Conservation (phyloP, 2,888 invertebrate genomes). For the Cheilosia vernalis region DNA sequence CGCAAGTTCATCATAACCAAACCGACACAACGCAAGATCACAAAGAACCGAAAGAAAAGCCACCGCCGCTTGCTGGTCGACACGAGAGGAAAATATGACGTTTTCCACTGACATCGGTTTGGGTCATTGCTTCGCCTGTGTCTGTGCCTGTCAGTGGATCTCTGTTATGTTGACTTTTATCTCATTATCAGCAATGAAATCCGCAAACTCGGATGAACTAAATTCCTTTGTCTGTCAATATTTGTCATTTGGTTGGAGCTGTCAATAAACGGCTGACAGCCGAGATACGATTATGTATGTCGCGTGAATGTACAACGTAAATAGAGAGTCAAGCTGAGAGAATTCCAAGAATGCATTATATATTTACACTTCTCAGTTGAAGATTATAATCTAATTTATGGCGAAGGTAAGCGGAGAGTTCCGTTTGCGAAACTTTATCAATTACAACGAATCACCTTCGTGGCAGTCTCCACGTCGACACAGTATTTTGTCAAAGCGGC, state of each 20-base stretch:
- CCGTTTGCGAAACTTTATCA: constrained; percentile 46
- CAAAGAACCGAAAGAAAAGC: constrained; percentile 51
- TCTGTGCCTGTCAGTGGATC: constrained; percentile 18
- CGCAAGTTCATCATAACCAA: constrained; percentile 59
- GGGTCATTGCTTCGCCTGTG: constrained; percentile 47
- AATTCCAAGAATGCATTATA: constrained; percentile 60
- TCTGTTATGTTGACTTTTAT: constrained; percentile 36
- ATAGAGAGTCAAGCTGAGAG: constrained; percentile 58
- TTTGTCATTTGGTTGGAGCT: constrained; percentile 70
- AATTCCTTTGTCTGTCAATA: constrained; percentile 73
- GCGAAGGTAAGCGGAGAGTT: constrained; percentile 61
- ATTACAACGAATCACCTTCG: constrained; percentile 42
- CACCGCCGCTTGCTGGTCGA: neutral
- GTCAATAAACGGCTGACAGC: constrained; percentile 68
- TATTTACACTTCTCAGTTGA: constrained; percentile 46
- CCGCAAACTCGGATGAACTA: constrained; percentile 72
- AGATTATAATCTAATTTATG: constrained; percentile 68
- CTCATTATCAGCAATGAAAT: constrained; percentile 63
- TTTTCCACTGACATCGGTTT: constrained; percentile 52
- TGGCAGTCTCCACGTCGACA: constrained; percentile 33
- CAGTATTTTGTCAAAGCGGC: neutral
- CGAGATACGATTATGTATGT: constrained; percentile 63
- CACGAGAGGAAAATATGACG: constrained; percentile 33
- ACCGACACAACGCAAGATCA: constrained; percentile 45
- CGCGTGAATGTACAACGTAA: constrained; percentile 55